Evolutionary conservation across 2,113 vertebrate species (phyloP).

Genomic region (Nesogale talazaci): DNA sequence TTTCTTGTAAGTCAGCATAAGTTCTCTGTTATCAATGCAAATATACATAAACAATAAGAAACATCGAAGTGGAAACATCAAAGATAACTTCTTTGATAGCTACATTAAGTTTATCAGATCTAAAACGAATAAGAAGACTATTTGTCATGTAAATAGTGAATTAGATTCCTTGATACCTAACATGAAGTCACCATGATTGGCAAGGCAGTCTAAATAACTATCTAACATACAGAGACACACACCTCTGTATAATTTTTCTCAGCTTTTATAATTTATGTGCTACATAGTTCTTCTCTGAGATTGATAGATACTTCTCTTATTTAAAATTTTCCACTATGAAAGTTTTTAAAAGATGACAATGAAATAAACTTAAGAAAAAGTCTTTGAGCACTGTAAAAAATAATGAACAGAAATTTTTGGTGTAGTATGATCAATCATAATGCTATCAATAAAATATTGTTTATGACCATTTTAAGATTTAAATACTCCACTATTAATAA

Average conservation of each 20-base stretch:
- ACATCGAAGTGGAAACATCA: neutral
- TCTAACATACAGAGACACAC: neutral
- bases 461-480: neutral
- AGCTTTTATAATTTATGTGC: neutral
- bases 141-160: neutral
- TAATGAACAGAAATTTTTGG: neutral
- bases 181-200: neutral
- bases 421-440: neutral
- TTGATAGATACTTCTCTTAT: neutral
- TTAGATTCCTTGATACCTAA: neutral
- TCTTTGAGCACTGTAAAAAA: slow-evolving; percentile 11
- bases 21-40: neutral
- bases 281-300: neutral
- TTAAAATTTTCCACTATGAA: neutral
- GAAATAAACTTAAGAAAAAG: neutral
- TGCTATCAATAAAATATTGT: neutral
- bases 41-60: neutral
- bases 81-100: neutral
- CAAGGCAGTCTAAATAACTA: neutral
- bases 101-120: neutral
- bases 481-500: neutral
- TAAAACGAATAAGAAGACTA: neutral
- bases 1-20: neutral
- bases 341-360: neutral
- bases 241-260: neutral